These are phyloP conservation scores for Perodicticus potto DNA, from an alignment of 2,797 vertebrate species.

Conservation along the genomic window DNA sequence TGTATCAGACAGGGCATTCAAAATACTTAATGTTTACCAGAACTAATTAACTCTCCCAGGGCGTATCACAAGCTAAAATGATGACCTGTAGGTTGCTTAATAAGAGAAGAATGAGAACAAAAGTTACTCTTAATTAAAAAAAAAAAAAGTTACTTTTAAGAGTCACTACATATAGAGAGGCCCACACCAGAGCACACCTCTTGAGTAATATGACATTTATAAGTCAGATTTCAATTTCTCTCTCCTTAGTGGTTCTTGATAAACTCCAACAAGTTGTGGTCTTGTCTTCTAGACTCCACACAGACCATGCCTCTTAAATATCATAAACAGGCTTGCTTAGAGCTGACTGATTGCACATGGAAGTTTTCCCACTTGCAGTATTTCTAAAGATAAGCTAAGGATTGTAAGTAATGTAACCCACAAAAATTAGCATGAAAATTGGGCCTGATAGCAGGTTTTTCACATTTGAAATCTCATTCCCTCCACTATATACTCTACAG, in stretches of 20 bases:
- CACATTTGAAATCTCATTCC: not conserved
- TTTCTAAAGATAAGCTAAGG: conserved; percentile 24
- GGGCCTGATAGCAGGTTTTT: conserved; percentile 13
- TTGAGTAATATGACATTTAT: not conserved
- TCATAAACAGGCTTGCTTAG: not conserved
- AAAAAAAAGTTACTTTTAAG: not conserved
- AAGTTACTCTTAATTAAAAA: not conserved
- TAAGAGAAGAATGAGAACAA: conserved; percentile 31
- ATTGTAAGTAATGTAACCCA: not conserved
- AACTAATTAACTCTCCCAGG: not conserved
- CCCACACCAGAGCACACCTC: not conserved
- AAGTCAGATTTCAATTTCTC: conserved; percentile 11
- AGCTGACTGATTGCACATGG: not conserved
- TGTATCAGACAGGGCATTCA: not conserved
- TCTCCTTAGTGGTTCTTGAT: not conserved
- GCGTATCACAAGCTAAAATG: not conserved
- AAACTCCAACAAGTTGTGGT: not conserved
- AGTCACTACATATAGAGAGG: not conserved
- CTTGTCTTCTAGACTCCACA: not conserved
- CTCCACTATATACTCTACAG: not conserved
- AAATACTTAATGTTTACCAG: not conserved
- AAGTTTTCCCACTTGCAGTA: not conserved
- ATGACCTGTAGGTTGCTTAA: not conserved
- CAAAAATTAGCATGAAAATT: not conserved
- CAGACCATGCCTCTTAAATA: not conserved